Base-by-base conservation (phyloP, 2,797 vertebrate genomes). In the Darevskia mixta region DNA sequence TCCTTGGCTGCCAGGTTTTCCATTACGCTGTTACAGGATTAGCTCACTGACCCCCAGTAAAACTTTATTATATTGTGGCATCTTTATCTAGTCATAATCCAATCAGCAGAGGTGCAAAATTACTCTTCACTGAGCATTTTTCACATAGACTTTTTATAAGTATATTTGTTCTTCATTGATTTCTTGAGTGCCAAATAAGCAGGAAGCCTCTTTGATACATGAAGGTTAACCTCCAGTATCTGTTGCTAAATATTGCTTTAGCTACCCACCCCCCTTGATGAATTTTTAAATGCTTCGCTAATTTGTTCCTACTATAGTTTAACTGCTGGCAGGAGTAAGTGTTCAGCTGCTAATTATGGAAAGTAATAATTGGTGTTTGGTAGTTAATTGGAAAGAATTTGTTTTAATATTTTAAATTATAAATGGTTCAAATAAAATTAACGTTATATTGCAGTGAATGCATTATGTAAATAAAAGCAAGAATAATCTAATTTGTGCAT, bases 271-370 rank as follows among this genome's bases (percentile, higher is more conserved):
- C 91, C 32, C 67, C 25, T 72, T 86, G 72, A 9, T 32, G 73
- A 92, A 80, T 77, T 88, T 91, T 93, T 64, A 90, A 92, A 11
- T 64, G 27, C 66, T 64, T 75, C 69, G 0, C 82, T 93, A 91
- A 89, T 85, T 88, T 71, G 18, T 17, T 75, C 3, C 25, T 89
- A n/a, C 1, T 58, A 89, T 23, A 69, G 43, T 85, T 89, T 25
- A 38, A 41, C 9, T 82, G 25, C 5, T 86, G 64, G 87, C 79
- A 92, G 67, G 89, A 91, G 72, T 64, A 90, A 88, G 27, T 86
- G 25, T 49, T 92, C 88, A 89, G 2, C 15, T 79, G 5, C 81
- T 92, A 90, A 85, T 61, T 91, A 61, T 8, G 8, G 86, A 86
- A 87, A 76, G 2, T 83, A 87, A 85, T 89, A 91, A 87, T 20